Percentiles rank a stretch among this genome's conserved stretches.
Evolutionary conservation across 1,140 invertebrate species (phyloP).

Genomic region (Lepidurus apus): DNA sequence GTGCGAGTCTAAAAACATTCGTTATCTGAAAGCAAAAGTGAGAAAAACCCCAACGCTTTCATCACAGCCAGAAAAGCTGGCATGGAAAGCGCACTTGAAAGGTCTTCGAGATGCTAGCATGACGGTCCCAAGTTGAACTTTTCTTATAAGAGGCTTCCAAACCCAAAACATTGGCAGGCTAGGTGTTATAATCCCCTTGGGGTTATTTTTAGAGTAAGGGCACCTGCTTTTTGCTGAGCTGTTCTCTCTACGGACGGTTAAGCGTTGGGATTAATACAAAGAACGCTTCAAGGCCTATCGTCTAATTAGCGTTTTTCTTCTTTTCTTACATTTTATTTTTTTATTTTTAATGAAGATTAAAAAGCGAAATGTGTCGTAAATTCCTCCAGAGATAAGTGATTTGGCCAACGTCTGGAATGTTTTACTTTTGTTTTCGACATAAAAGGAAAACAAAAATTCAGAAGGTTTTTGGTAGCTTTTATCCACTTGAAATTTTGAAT

Average conservation of each 20-base stretch:
- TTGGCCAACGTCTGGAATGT: too few relatives aligned
- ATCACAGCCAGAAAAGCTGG: neutral
- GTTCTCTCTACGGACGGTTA: neutral
- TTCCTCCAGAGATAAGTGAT: too few relatives aligned
- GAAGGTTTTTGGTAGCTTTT: neutral
- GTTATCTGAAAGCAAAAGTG: neutral
- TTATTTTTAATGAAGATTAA: too few relatives aligned
- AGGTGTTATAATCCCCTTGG: conserved; percentile 1
- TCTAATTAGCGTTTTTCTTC: too few relatives aligned
- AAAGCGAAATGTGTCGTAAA: too few relatives aligned
- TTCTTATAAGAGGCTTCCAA: neutral
- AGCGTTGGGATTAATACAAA: neutral
- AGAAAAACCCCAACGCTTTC: conserved; percentile 2
- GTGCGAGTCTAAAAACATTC: neutral
- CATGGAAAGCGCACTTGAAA: neutral
- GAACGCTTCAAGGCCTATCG: neutral
- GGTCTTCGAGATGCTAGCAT: neutral
- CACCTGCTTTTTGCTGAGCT: neutral
- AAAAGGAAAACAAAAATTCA: neutral
- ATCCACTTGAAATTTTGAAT: neutral
- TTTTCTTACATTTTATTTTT: too few relatives aligned
- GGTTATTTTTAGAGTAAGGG: conserved; percentile 13
- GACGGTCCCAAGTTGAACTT: neutral
- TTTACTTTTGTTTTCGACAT: conserved; percentile 16
- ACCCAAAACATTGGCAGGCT: neutral